These are phyloP conservation scores for Holothuria scabra DNA, from an alignment of 53 echinoderm and acorn worm species.

Conservation along the genomic window DNA sequence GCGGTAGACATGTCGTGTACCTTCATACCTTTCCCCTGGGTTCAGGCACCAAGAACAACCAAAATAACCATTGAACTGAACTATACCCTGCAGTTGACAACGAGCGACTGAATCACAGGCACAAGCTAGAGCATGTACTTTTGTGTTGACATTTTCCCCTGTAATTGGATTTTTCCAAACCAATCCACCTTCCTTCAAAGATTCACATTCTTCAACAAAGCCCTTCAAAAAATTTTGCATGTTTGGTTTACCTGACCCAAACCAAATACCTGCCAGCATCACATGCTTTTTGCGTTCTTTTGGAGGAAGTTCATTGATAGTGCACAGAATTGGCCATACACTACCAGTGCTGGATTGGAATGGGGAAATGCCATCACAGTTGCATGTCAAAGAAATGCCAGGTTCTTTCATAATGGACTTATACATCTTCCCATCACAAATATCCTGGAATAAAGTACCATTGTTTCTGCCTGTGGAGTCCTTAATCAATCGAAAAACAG, in stretches of 20 bases:
- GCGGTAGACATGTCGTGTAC: slow-evolving; percentile 26
- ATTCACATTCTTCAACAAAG: slow-evolving; percentile 62
- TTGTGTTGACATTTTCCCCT: slow-evolving; percentile 23
- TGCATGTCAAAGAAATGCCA: slow-evolving; percentile 31
- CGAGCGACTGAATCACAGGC: slow-evolving; percentile 64
- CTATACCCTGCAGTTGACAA: slow-evolving; percentile 57
- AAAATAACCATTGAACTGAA: slow-evolving; percentile 68
- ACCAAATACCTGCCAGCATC: slow-evolving; percentile 60
- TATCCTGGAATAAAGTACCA: slow-evolving; percentile 12
- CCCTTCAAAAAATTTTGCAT: slow-evolving; percentile 60
- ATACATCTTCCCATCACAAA: slow-evolving; percentile 50
- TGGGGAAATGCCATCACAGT: slow-evolving; percentile 46
- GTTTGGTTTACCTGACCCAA: slow-evolving; percentile 58
- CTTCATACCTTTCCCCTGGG: slow-evolving; percentile 44
- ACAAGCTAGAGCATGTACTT: slow-evolving; percentile 51
- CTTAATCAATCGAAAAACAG: neutral
- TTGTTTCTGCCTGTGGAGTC: neutral
- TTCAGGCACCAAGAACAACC: slow-evolving; percentile 56
- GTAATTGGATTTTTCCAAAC: slow-evolving; percentile 21
- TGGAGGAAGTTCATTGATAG: slow-evolving; percentile 56
- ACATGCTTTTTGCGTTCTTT: slow-evolving; percentile 43
- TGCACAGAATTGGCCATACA: slow-evolving; percentile 52
- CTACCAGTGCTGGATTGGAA: slow-evolving; percentile 45
- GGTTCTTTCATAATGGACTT: neutral
- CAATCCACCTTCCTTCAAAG: slow-evolving; percentile 48